Evolutionary conservation across 2,888 invertebrate genomes (phyloP).

Genomic region (Julus scandinavius): DNA sequence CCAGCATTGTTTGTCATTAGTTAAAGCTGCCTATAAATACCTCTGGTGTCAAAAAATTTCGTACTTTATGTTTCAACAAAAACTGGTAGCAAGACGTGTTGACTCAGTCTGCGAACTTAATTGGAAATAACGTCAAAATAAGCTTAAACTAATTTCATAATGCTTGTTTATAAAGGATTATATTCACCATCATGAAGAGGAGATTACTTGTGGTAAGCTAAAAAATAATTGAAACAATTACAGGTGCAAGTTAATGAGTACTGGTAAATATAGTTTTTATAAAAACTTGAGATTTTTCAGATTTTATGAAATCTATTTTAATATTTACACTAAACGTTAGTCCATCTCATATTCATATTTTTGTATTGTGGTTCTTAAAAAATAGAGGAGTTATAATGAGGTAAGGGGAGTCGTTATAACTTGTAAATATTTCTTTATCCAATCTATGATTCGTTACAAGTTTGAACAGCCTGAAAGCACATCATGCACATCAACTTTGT

Average conservation of each 20-base stretch:
- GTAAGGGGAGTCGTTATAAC: too few species aligned
- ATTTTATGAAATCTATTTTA: too few species aligned
- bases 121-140: neutral
- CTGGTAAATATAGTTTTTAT: too few species aligned
- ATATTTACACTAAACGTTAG: too few species aligned
- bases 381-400: too few species aligned
- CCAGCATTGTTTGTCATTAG: neutral
- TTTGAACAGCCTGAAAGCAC: neutral
- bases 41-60: neutral
- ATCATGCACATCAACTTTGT: neutral
- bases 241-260: neutral
- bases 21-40: neutral
- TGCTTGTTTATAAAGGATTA: neutral
- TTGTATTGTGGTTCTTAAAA: too few species aligned
- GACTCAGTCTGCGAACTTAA: neutral
- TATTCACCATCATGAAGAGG: neutral
- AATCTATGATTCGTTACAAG: neutral
- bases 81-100: neutral
- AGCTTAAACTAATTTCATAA: neutral
- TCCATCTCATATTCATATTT: too few species aligned
- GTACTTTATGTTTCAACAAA: neutral
- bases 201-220: slow-evolving; percentile 7
- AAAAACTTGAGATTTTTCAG: too few species aligned
- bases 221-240: neutral
- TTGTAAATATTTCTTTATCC: too few species aligned